Evolutionary conservation across 2,113 vertebrate genomes (phyloP).

Genomic region (Epinephelus moara): DNA sequence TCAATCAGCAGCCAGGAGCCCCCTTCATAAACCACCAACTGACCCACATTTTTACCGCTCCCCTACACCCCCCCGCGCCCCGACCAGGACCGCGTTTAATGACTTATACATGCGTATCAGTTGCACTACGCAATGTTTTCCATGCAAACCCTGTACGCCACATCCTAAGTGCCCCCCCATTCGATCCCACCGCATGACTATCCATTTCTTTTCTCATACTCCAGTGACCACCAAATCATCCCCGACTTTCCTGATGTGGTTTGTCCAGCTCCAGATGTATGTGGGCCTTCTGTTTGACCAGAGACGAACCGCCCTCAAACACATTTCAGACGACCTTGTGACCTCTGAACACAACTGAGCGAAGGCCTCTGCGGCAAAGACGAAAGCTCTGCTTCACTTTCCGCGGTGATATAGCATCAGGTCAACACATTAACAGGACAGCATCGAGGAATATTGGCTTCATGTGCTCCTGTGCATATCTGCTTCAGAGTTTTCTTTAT

Average conservation of each 20-base stretch:
- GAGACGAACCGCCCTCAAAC: conserved; percentile 25
- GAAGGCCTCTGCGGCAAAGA: neutral
- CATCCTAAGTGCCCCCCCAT: conserved; percentile 41
- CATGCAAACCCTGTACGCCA: conserved; percentile 61
- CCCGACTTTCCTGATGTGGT: conserved; percentile 43
- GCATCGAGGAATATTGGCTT: neutral
- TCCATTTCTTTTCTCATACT: conserved; percentile 51
- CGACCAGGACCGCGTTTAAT: conserved; percentile 42
- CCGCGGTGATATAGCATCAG: neutral
- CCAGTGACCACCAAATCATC: conserved; percentile 53
- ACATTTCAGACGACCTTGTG: neutral
- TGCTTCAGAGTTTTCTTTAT: too few relatives aligned
- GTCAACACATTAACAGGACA: neutral
- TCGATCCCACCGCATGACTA: conserved; percentile 47
- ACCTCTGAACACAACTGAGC: conserved; percentile 34
- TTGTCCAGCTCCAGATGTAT: conserved; percentile 34
- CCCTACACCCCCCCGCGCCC: neutral
- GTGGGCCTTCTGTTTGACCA: conserved; percentile 43
- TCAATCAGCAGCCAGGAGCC: conserved; percentile 47
- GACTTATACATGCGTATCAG: conserved; percentile 70
- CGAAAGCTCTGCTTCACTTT: neutral
- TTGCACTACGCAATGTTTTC: conserved; percentile 72
- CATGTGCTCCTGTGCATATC: neutral
- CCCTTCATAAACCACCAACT: conserved; percentile 57
- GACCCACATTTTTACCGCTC: conserved; percentile 64